Percentiles rank a stretch among this genome's conserved stretches.
These are phyloP conservation scores for Dufourea novaeangliae DNA, from an alignment of 1,140 invertebrate species.

Conservation along the genomic window DNA sequence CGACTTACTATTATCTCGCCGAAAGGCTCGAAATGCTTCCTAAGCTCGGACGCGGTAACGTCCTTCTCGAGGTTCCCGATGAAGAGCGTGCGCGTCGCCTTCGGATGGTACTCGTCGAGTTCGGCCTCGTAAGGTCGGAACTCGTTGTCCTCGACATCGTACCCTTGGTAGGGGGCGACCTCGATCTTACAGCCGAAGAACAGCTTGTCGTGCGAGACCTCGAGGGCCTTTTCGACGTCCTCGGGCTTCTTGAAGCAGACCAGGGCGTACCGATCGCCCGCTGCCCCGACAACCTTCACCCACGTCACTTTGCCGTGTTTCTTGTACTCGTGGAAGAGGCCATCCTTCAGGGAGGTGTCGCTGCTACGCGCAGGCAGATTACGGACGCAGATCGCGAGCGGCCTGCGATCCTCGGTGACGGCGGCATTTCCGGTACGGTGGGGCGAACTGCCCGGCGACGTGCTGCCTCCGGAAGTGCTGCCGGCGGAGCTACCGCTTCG, in stretches of 20 bases:
- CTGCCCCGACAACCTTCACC: slow-evolving; percentile 93
- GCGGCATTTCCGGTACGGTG: slow-evolving; percentile 73
- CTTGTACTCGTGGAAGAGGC: slow-evolving; percentile 98
- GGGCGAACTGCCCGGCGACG: slow-evolving; percentile 79
- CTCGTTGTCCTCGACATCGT: slow-evolving; percentile 93
- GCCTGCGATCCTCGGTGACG: slow-evolving; percentile 86
- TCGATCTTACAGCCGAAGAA: slow-evolving; percentile 98
- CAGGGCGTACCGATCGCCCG: slow-evolving; percentile 91
- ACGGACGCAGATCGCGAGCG: slow-evolving; percentile 94
- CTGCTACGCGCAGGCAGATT: slow-evolving; percentile 94
- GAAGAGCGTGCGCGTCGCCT: slow-evolving; percentile 93
- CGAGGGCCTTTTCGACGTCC: slow-evolving; percentile 96
- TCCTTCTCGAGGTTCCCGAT: slow-evolving; percentile 97
- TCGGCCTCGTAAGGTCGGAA: slow-evolving; percentile 96
- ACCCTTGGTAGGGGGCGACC: slow-evolving; percentile 92
- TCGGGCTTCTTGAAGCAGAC: slow-evolving; percentile 98
- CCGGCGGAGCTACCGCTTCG: slow-evolving; percentile 82
- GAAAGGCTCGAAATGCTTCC: slow-evolving; percentile 95
- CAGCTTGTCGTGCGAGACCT: slow-evolving; percentile 96
- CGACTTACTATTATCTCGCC: slow-evolving; percentile 95
- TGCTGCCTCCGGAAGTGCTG: slow-evolving; percentile 79
- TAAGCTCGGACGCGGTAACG: slow-evolving; percentile 92
- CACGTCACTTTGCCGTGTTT: slow-evolving; percentile 98
- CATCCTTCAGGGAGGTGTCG: slow-evolving; percentile 97
- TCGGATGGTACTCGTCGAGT: slow-evolving; percentile 97